These are phyloP conservation scores for Pampus argenteus DNA, from an alignment of 2,797 vertebrate genomes.

Conservation along the genomic window DNA sequence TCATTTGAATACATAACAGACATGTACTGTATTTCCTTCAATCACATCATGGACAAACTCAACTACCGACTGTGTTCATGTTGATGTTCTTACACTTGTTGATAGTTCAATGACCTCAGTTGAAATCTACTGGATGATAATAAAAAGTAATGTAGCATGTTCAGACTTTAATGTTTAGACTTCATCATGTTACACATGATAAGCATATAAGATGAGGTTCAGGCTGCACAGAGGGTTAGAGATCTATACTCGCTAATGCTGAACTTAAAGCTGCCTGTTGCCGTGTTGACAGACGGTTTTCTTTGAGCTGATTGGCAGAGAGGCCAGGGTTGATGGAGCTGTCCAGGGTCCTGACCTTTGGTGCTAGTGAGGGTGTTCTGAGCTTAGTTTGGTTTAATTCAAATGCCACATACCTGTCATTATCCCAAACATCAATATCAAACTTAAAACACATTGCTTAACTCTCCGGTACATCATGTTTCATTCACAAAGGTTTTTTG, in stretches of 20 bases:
- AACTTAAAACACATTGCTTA: background rate
- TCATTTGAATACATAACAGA: constrained; percentile 35
- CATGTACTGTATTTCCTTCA: constrained; percentile 29
- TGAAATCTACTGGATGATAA: constrained; percentile 11
- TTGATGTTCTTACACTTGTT: constrained; percentile 24
- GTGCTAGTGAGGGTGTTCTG: constrained; percentile 41
- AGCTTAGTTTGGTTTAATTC: constrained; percentile 21
- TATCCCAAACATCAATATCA: background rate
- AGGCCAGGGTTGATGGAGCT: constrained; percentile 50
- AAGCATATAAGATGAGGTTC: constrained; percentile 51
- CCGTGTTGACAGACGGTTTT: constrained; percentile 37
- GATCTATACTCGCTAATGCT: constrained; percentile 50
- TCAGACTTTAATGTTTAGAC: constrained; percentile 34
- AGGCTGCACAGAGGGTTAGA: constrained; percentile 35
- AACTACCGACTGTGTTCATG: constrained; percentile 34
- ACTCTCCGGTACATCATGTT: background rate
- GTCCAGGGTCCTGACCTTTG: constrained; percentile 73
- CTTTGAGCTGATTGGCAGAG: constrained; percentile 57
- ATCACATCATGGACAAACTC: constrained; percentile 23
- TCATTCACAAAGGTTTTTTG: no score
- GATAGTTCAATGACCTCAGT: constrained; percentile 25
- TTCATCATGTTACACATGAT: constrained; percentile 42
- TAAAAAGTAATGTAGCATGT: constrained; percentile 42
- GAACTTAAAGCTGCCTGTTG: constrained; percentile 33
- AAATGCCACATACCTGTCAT: background rate